phyloP scores from a whole-genome alignment of 2,797 vertebrate species.

The Tympanoctomys barrerae region DNA sequence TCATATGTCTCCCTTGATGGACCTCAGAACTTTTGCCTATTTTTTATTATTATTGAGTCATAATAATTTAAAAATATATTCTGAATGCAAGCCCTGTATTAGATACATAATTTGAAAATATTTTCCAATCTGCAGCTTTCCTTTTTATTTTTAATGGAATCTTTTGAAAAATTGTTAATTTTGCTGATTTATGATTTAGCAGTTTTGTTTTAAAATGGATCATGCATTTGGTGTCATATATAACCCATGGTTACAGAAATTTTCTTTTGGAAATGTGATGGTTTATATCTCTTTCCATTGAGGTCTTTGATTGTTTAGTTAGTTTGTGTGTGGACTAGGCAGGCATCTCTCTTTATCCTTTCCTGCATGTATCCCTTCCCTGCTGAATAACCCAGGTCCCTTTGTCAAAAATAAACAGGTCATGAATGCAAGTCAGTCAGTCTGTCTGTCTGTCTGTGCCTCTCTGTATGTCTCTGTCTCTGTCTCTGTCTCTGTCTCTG shows the following conservation, averaged over 20 bases:
- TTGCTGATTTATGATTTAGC: neutral
- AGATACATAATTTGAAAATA: neutral
- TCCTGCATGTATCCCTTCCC: neutral
- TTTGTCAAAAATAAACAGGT: neutral
- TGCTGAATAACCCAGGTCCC: neutral
- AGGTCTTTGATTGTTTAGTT: neutral
- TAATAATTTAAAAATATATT: neutral
- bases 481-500: no score
- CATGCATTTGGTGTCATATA: neutral
- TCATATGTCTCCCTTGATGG: neutral
- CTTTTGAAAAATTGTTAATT: neutral
- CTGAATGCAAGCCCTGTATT: neutral
- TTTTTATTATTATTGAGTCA: neutral
- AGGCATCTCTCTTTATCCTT: no score
- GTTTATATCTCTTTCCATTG: neutral
- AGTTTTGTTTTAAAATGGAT: neutral
- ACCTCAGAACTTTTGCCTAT: neutral
- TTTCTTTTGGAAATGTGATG: neutral
- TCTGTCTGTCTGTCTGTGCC: neutral
- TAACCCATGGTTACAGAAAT: no score
- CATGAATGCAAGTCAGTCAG: fast-evolving
- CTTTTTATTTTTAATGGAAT: neutral
- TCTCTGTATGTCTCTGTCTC: no score
- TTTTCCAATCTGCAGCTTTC: neutral
- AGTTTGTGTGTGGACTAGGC: neutral